Evolutionary conservation across 1,140 invertebrate species (phyloP).

Genomic region (Ooceraea biroi): DNA sequence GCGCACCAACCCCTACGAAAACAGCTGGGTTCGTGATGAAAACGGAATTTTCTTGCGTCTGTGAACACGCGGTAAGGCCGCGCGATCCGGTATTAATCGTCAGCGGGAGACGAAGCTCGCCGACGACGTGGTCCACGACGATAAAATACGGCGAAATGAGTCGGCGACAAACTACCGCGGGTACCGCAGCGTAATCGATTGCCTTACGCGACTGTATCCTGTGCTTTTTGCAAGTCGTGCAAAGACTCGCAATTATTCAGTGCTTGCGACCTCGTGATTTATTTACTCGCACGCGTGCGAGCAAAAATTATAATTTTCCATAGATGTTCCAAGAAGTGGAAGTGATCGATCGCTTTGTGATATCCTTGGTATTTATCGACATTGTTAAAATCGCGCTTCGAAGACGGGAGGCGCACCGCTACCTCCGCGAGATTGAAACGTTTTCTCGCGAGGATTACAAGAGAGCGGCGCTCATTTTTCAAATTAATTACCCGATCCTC

Average conservation of each 20-base stretch:
- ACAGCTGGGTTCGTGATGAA: conserved; percentile 49
- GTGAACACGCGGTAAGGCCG: neutral
- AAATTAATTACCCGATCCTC: conserved; percentile 42
- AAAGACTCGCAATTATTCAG: conserved; percentile 39
- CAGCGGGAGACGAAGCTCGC: conserved; percentile 25
- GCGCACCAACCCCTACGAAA: conserved; percentile 12
- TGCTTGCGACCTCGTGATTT: conserved; percentile 46
- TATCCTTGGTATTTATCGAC: conserved; percentile 38
- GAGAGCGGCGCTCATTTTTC: conserved; percentile 42
- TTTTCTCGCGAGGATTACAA: conserved; percentile 30
- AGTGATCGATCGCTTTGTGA: conserved; percentile 34
- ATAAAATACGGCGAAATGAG: conserved; percentile 54
- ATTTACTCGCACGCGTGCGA: conserved; percentile 27
- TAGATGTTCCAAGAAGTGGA: conserved; percentile 17
- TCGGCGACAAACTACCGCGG: conserved; percentile 48
- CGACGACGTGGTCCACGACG: neutral
- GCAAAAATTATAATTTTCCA: conserved; percentile 31
- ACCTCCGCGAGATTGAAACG: neutral
- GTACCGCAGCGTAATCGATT: conserved; percentile 35
- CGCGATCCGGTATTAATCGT: conserved; percentile 21
- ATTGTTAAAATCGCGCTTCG: conserved; percentile 16
- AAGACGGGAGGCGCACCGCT: neutral
- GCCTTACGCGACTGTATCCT: conserved; percentile 23
- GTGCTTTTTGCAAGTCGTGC: conserved; percentile 29
- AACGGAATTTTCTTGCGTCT: conserved; percentile 64